phyloP scores from a whole-genome alignment of 1,140 invertebrate genomes.

The Zaprionus vittiger region DNA sequence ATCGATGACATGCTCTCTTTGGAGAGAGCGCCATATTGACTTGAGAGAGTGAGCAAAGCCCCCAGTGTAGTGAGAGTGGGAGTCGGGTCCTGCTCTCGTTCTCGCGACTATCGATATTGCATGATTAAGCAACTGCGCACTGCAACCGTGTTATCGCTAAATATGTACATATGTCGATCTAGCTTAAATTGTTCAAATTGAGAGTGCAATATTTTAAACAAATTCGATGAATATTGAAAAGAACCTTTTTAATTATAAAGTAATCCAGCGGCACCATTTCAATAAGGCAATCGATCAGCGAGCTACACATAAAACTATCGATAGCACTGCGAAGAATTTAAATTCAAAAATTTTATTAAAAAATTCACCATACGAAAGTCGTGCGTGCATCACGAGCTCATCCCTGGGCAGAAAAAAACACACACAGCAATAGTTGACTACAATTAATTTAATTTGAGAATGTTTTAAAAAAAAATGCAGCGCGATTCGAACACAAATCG shows the following conservation, averaged over 20 bases:
- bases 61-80: no score
- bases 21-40: neutral
- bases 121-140: neutral
- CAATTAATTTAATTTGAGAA: slow-evolving; percentile 65
- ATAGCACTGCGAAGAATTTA: neutral
- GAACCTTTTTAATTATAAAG: neutral
- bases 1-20: neutral
- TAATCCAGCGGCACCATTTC: neutral
- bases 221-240: neutral
- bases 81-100: no score
- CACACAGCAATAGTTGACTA: slow-evolving; percentile 26
- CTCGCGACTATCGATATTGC: neutral
- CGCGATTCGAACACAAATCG: slow-evolving; percentile 1
- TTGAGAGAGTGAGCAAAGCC: neutral
- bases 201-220: no score
- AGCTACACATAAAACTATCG: neutral
- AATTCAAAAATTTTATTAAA: neutral
- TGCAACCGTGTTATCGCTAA: neutral
- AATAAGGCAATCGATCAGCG: neutral
- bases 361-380: neutral
- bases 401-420: neutral
- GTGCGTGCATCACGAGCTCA: neutral
- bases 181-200: no score
- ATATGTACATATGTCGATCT: no score
- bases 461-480: slow-evolving; percentile 20